Conservation (phyloP, 64 coral and sea anemone species). For the Trachythela sp. region DNA sequence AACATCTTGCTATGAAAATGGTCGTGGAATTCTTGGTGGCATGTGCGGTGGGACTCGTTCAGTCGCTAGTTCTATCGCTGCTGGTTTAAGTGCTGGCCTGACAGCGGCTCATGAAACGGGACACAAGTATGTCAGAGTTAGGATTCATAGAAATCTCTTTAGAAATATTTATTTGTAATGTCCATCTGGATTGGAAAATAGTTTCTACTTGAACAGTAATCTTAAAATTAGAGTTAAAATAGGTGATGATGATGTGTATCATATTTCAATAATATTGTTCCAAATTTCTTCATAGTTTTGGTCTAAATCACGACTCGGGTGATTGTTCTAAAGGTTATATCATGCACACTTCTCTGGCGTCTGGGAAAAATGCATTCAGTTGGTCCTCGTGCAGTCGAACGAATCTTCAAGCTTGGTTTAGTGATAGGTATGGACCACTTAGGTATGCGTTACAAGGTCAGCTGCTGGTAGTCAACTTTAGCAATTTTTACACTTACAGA, state of each 20-base stretch:
- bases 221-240: too few species aligned
- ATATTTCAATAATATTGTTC: too few species aligned
- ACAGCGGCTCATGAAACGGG: conserved; percentile 57
- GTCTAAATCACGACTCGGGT: conserved; percentile 37
- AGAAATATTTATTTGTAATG: neutral
- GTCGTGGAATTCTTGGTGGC: neutral
- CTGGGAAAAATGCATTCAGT: conserved; percentile 41
- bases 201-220: too few species aligned
- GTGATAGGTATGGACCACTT: neutral
- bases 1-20: neutral
- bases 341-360: conserved; percentile 31
- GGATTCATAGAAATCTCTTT: neutral
- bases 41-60: neutral
- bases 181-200: neutral
- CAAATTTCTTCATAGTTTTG: conserved; percentile 43
- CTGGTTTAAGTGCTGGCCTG: conserved; percentile 42
- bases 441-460: neutral
- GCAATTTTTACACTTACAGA: too few species aligned
- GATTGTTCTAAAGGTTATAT: conserved; percentile 51
- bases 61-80: neutral
- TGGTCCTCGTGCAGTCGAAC: conserved; percentile 55
- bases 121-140: conserved; percentile 53
- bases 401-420: conserved; percentile 27
- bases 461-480: neutral
- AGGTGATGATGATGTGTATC: too few species aligned